Evolutionary conservation across 2,797 vertebrate genomes (phyloP), one percentile per base, ranked within the genome.

Genomic region (Xerus rutilus): DNA sequence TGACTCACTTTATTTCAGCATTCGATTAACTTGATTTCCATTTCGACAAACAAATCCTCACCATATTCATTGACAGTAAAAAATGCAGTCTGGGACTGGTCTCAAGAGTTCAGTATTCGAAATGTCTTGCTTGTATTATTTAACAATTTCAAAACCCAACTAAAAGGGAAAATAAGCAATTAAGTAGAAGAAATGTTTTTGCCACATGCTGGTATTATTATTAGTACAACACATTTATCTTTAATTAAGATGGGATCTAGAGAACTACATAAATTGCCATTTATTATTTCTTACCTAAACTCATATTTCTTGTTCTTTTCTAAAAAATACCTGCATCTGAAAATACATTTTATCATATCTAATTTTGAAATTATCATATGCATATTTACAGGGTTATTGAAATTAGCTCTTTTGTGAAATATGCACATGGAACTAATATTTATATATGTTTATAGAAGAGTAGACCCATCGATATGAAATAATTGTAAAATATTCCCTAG

Each of bases 161-260:
- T 96, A 96, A 93, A 95, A 87, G 17, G 30, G 49, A 87, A 94
- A 90, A 45, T 35, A 93, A 96, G 23, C 54, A 87, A 88, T 95
- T 96, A 94, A 87, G 72, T 78, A 49, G 43, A 90, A 94, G 94
- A 82, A 25, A 47, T 14, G 18, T 67, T 97, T 89, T 94, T 95
- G 74, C 35, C 77, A 97, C 73, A 95, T 92, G 18, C 32, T 62
- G 85, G 12, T 69, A 67, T 93, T 49, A 89, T 95, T 95, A 96
- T 87, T 94, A 89, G 70, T 64, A 72, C 18, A 89, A 59, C 30
- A 93, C 35, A 89, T 77, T 93, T 90, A 62, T 32, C n/a, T 86
- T 49, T 97, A 92, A 97, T 96, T 97, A 96, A 95, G 87, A 59
- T 70, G 28, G 10, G 69, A 64, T 82, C 74, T 74, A 54, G 77